A percentile compares a stretch with the other conserved stretches of the same genome.
phyloP scores from a whole-genome alignment of 2,888 invertebrate genomes.

The Noctua janthe region DNA sequence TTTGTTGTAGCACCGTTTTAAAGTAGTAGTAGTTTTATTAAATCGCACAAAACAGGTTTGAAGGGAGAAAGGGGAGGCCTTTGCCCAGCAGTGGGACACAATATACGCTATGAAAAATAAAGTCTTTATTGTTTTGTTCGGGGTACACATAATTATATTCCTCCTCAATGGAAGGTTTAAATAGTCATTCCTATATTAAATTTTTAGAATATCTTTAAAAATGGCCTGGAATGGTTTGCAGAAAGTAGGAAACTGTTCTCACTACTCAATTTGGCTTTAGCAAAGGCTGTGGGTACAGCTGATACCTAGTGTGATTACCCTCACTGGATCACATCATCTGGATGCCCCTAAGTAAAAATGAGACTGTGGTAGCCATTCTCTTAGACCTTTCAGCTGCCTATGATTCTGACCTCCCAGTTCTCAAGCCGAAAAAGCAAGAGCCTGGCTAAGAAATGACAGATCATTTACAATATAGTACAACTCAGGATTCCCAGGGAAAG shows the following conservation, averaged over 20 bases:
- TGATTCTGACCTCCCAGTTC: too few species aligned
- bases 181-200: not conserved
- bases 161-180: not conserved
- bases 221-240: not conserved
- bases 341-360: not conserved
- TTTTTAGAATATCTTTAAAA: not conserved
- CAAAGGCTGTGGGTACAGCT: not conserved
- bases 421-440: too few species aligned
- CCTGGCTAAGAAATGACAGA: too few species aligned
- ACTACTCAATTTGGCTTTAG: not conserved
- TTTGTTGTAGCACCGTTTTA: too few species aligned
- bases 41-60: too few species aligned
- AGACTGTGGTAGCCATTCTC: too few species aligned
- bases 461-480: too few species aligned
- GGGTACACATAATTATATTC: not conserved
- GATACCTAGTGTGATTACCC: not conserved
- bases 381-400: too few species aligned
- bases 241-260: not conserved
- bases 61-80: too few species aligned
- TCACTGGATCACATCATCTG: not conserved
- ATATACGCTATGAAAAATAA: too few species aligned
- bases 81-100: too few species aligned
- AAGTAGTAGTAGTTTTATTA: not conserved
- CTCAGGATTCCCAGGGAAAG: too few species aligned
- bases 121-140: not conserved